Evolutionary conservation across 1,140 invertebrate genomes (phyloP).

Genomic region (Hylyphantes graminicola): DNA sequence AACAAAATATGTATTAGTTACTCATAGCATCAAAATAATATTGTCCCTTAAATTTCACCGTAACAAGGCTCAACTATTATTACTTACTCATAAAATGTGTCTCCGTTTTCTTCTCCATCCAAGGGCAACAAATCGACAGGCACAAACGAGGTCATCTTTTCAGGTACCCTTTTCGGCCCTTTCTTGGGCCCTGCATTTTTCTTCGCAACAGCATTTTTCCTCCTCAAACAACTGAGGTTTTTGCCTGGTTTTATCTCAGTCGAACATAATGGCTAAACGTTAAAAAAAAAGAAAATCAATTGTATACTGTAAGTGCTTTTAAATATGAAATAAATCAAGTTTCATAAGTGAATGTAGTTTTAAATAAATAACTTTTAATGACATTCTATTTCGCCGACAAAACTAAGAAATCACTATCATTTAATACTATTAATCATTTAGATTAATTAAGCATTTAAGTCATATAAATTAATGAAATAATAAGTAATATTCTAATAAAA

Average conservation of each 20-base stretch:
- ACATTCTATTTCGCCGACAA: too few relatives aligned
- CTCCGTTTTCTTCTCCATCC: slow-evolving; percentile 37
- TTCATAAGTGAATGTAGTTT: too few relatives aligned
- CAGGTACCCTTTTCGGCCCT: neutral
- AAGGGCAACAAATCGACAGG: slow-evolving; percentile 25
- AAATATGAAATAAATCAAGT: too few relatives aligned
- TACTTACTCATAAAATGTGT: slow-evolving; percentile 26
- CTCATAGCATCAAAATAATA: too few relatives aligned
- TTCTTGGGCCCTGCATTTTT: neutral
- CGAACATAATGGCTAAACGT: slow-evolving; percentile 11
- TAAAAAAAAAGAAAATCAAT: neutral
- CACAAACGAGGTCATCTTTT: neutral
- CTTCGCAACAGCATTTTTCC: neutral
- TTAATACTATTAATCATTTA: too few relatives aligned
- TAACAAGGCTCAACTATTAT: neutral
- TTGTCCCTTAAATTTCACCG: too few relatives aligned
- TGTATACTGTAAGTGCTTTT: neutral
- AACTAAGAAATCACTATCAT: too few relatives aligned
- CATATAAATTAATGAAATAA: too few relatives aligned
- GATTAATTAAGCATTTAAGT: too few relatives aligned
- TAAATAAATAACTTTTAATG: too few relatives aligned
- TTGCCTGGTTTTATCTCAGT: slow-evolving; percentile 25
- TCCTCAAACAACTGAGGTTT: slow-evolving; percentile 30
- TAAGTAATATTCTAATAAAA: too few relatives aligned
- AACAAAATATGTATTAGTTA: too few relatives aligned